Base-by-base conservation (phyloP, 64 coral and sea anemone genomes). In the Anthopleura sola region DNA sequence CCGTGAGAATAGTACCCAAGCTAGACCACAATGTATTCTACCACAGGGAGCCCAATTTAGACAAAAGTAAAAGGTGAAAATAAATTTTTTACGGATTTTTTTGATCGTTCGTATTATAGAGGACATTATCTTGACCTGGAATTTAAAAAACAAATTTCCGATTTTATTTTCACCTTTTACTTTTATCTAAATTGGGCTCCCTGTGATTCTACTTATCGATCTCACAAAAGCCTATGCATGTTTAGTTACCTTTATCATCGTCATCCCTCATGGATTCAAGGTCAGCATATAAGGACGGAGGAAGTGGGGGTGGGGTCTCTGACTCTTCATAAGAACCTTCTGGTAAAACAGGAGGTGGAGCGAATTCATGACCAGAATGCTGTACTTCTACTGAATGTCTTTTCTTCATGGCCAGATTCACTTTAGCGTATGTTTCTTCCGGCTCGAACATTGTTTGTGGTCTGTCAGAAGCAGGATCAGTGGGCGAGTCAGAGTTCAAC, bases 241-340 rank as follows among this genome's bases (percentile, higher is more conserved):
- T 20, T 71, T n/a, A n/a, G n/a, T n/a, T 71, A 71, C 66, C 66
- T 71, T 71, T 31, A 34, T 34, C 66, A 31, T 71, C 12, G 1
- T 71, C 12, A 2, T 71, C 34, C 66, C 66, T 71, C 29, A 71
- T 8, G 11, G 66, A 71, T 71, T 71, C 66, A 29, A 83, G 32
- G 3, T 83, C 82, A 20, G 82, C 82, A 38, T 83, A 83, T n/a
- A 83, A 60, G 26, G 82, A 83, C 29, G 48, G 82, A 37, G 82
- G 82, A 5, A 83, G 8, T 6, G 82, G 82, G 44, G 82, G 82
- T 31, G 82, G 82, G 17, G 44, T 56, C 11, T 83, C 82, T 20
- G 81, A 55, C 9, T 56, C 82, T 36, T 83, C 82, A 31, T 83
- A 4, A 26, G 14, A 50, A 2, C 36, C 55, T 38, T 48, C 49